Evolutionary conservation across 1,140 invertebrate species (phyloP), one percentile per base, ranked within the genome.

Genomic region (Vanessa atalanta): DNA sequence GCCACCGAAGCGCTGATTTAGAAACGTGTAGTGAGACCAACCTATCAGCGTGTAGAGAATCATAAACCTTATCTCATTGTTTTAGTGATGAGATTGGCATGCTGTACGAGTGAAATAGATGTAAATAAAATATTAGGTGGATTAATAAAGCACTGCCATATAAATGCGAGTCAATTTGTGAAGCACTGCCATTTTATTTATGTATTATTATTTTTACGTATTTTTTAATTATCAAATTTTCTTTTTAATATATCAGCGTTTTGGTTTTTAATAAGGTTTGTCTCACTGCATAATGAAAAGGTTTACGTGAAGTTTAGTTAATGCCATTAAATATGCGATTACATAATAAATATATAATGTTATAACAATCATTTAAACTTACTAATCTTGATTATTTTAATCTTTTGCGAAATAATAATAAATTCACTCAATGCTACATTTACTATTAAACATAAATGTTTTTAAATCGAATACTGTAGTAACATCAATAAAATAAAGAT

Each of bases 1-100:
- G 60, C 89, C 88, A 11, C 47, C 37, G 7, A 74, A 73, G 16
- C 82, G 79, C 70, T 85, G 80, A 85, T 37, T n/a, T 37, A 14
- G 65, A 6, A 48, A 7, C 2, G 47, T 61, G 53, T 65, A 70
- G 75, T 72, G 70, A 72, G 70, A 76, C 66, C 50, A 31, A 26
- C 60, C 70, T 63, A 13, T 47, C 16, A 14, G 47, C 13, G 48
- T 51, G 23, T 51, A 48, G 64, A 13, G 64, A 65, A 48, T 47
- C 12, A 48, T 26, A 12, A 48, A 65, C 8, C 16, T 50, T 51
- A 51, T 51, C 12, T n/a, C 13, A 14, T 14, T 15, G n/a, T 51
- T 5, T 51, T 51, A 51, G n/a, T 15, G 48, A 51, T 51, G 48
- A 51, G n/a, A 51, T 51, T 43, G 48, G 48, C 48, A 51, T 51